Conservation (phyloP, 2,797 vertebrate species). For the Myripristis murdjan region DNA sequence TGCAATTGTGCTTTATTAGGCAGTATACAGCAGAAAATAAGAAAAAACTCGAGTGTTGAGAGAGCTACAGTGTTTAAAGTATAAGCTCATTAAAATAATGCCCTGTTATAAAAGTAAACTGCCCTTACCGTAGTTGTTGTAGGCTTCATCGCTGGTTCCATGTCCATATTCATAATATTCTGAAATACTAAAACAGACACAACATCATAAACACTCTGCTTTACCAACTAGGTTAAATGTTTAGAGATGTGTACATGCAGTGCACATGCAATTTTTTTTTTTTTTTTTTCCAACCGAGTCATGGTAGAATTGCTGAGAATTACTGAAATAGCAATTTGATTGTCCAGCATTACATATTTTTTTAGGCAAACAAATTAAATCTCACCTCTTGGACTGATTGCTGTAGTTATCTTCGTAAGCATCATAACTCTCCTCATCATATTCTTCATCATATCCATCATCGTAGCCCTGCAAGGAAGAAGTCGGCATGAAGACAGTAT, state of each 20-base stretch:
- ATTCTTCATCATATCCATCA: conserved; percentile 96
- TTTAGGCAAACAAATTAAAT: background rate
- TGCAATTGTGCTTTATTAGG: too few relatives aligned
- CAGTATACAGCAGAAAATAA: background rate
- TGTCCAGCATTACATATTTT: background rate
- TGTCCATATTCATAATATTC: conserved; percentile 98
- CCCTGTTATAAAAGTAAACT: conserved; percentile 9
- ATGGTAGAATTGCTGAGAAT: background rate
- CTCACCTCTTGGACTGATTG: conserved; percentile 94
- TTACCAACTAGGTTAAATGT: background rate
- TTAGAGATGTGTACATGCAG: background rate
- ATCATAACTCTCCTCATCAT: conserved; percentile 95
- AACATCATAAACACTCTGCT: conserved; percentile 17
- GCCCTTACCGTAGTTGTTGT: conserved; percentile 95
- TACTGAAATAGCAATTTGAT: background rate
- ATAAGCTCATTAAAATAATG: background rate
- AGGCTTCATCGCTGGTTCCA: conserved; percentile 92
- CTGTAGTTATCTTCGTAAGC: conserved; percentile 93
- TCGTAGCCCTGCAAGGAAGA: conserved; percentile 90
- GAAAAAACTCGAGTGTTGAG: background rate
- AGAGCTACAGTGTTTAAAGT: too few relatives aligned
- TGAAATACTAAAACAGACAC: conserved; percentile 88
- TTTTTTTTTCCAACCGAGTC: background rate
- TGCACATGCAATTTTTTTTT: background rate
- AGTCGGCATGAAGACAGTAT: background rate